These are phyloP conservation scores for Eupithecia exiguata DNA, from an alignment of 2,888 invertebrate genomes.

Conservation along the genomic window DNA sequence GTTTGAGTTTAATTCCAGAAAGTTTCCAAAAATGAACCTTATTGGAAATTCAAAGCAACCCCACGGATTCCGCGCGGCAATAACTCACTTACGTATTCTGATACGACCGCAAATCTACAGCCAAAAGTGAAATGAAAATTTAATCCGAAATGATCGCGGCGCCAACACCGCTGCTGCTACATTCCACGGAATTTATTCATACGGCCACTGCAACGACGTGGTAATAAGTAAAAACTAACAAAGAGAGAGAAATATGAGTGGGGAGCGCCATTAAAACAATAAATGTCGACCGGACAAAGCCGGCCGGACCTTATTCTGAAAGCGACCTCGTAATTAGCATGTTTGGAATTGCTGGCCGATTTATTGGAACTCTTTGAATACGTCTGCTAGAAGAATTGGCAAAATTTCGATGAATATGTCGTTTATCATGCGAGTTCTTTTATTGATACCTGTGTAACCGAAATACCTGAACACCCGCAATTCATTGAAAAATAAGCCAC, in stretches of 20 bases:
- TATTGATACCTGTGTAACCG: background rate
- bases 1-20: background rate
- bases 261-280: conserved; percentile 69
- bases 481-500: conserved; percentile 1
- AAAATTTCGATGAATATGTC: background rate
- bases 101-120: conserved; percentile 48
- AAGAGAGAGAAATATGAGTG: conserved; percentile 68
- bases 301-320: conserved; percentile 36
- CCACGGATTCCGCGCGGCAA: background rate
- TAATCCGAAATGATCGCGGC: conserved; percentile 67
- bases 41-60: background rate
- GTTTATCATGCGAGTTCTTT: background rate
- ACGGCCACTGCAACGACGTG: conserved; percentile 61
- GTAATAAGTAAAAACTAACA: conserved; percentile 74
- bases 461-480: too few species aligned
- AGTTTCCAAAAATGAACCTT: background rate
- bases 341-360: background rate
- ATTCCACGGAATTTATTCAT: conserved; percentile 66
- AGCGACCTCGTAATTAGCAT: conserved; percentile 23
- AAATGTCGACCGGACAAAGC: conserved; percentile 63
- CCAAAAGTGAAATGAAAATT: conserved; percentile 69
- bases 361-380: conserved; percentile 8
- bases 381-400: background rate
- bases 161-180: conserved; percentile 48
- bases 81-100: conserved; percentile 35